Evolutionary conservation across 2,888 invertebrate genomes (phyloP).

Genomic region (Orthonychiurus folsomi): DNA sequence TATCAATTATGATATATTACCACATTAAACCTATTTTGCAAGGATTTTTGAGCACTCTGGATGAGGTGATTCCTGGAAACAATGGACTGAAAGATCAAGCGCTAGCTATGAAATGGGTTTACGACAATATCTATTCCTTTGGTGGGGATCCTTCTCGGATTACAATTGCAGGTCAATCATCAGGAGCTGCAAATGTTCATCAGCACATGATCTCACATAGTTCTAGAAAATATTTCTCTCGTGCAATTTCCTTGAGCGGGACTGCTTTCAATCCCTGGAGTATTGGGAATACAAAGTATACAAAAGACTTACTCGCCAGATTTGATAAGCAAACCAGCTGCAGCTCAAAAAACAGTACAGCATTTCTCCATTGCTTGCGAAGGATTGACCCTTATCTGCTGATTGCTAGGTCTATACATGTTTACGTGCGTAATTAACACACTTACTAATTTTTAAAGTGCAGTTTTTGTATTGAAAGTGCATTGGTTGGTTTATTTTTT

Average conservation of each 20-base stretch:
- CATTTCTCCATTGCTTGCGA: constrained; percentile 4
- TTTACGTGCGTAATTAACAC: constrained; percentile 2
- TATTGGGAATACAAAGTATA: neutral
- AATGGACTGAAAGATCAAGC: neutral
- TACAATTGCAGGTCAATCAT: neutral
- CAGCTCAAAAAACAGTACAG: neutral
- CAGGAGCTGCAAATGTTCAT: neutral
- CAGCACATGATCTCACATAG: constrained; percentile 9
- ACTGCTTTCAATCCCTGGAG: constrained; percentile 8
- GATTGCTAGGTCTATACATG: neutral
- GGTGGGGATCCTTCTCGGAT: neutral
- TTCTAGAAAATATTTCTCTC: neutral
- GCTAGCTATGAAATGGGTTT: neutral
- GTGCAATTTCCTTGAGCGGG: constrained; percentile 11
- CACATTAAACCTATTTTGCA: neutral
- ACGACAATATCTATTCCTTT: neutral
- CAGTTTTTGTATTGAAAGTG: neutral
- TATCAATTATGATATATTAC: neutral
- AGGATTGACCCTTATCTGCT: neutral
- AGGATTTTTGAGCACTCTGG: neutral
- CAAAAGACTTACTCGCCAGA: neutral
- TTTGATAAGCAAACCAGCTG: neutral
- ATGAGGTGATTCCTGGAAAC: neutral
- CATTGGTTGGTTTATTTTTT: neutral
- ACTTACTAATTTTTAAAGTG: neutral